Percentiles rank a stretch among this genome's conserved stretches.
Evolutionary conservation across 2,888 invertebrate species (phyloP).

Genomic region (Drosophila maculinotata): DNA sequence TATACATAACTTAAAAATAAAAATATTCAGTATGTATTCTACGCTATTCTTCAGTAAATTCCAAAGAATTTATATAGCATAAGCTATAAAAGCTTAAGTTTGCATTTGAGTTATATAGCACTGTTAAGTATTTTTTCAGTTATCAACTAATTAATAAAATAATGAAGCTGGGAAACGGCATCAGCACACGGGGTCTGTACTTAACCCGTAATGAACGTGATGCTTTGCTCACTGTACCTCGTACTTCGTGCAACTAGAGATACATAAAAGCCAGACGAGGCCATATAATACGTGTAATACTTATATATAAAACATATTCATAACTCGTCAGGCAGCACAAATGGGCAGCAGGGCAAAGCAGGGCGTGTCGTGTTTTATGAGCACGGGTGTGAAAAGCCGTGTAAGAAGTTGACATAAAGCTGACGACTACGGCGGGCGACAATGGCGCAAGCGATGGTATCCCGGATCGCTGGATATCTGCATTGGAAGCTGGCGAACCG

Average conservation of each 20-base stretch:
- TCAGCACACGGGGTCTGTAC: constrained; percentile 13
- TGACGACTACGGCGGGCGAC: constrained; percentile 46
- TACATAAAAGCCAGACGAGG: constrained; percentile 25
- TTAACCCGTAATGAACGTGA: constrained; percentile 22
- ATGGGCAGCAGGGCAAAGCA: constrained; percentile 55
- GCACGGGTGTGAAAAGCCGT: constrained; percentile 85
- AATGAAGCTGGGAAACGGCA: constrained; percentile 10
- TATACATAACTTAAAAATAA: too few species aligned
- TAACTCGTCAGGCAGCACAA: constrained; percentile 72
- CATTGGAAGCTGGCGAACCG: constrained; percentile 84
- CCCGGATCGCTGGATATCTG: constrained; percentile 57
- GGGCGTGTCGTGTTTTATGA: constrained; percentile 76
- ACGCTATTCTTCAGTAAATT: too few species aligned
- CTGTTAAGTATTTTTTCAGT: background rate
- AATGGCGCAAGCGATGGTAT: constrained; percentile 42
- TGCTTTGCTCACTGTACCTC: background rate
- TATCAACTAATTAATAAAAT: constrained; percentile 63
- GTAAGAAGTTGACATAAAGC: constrained; percentile 83
- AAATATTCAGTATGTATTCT: too few species aligned
- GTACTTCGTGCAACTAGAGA: background rate
- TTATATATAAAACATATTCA: constrained; percentile 59
- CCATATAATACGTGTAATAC: constrained; percentile 25
- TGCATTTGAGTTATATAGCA: background rate
- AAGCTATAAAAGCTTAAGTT: background rate
- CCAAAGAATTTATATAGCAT: too few species aligned